A percentile compares a stretch with the other conserved stretches of the same genome.
Evolutionary conservation across 1,140 invertebrate genomes (phyloP).

Genomic region (Aphaenogaster rudis): DNA sequence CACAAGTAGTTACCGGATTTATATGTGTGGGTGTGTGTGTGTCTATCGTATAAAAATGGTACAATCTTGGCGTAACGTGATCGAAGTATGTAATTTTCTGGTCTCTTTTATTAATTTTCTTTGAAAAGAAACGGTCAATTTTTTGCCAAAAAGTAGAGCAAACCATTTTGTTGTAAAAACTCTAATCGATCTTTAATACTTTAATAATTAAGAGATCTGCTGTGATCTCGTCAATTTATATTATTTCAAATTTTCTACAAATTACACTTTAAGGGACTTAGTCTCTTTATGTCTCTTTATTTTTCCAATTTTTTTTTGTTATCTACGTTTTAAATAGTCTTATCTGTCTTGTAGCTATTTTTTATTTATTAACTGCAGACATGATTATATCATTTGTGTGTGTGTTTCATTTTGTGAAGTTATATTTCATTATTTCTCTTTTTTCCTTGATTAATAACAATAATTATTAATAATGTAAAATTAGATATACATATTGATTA

Average conservation of each 20-base stretch:
- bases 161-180: background rate
- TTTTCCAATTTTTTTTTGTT: background rate
- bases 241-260: background rate
- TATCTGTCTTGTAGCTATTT: background rate
- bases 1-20: constrained; percentile 23
- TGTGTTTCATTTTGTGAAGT: background rate
- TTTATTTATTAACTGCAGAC: background rate
- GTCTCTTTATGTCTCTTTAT: background rate
- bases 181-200: background rate
- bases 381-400: background rate
- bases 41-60: constrained; percentile 13
- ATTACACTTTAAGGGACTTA: background rate
- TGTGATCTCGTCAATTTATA: background rate
- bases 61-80: background rate
- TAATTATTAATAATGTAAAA: background rate
- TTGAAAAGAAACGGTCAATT: constrained; percentile 1
- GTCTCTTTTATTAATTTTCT: constrained; percentile 41
- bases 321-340: background rate
- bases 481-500: background rate
- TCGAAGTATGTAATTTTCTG: constrained; percentile 32
- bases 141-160: background rate
- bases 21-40: background rate
- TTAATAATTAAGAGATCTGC: background rate
- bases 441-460: background rate
- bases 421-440: background rate